These are phyloP conservation scores for Dendrolimus punctatus DNA, from an alignment of 1,140 invertebrate species.

Conservation along the genomic window DNA sequence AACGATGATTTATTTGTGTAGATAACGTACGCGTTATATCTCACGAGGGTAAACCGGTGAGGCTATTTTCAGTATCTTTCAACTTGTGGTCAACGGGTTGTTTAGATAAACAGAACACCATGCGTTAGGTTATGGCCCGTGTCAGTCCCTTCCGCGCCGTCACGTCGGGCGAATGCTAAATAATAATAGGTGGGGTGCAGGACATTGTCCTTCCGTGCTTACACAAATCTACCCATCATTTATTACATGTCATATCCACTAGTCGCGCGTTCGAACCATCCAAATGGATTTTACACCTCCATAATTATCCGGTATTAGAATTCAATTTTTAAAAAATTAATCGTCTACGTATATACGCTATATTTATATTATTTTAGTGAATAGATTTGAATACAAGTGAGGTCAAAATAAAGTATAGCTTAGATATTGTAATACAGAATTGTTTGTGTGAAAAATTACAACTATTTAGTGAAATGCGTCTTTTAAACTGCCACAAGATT, in stretches of 20 bases:
- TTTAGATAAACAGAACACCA: conserved; percentile 22
- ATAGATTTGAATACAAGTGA: no score
- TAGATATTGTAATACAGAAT: no score
- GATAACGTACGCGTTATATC: neutral
- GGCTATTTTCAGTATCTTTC: conserved; percentile 20
- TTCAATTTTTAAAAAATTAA: no score
- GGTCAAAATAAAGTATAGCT: no score
- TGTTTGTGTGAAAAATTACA: no score
- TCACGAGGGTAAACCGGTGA: neutral
- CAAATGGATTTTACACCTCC: no score
- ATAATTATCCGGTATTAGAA: no score
- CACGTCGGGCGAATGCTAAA: conserved; percentile 29
- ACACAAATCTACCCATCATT: conserved; percentile 1
- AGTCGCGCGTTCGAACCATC: no score
- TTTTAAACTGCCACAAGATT: no score
- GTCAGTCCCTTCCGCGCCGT: conserved; percentile 38
- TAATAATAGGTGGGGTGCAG: conserved; percentile 48
- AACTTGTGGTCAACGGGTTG: conserved; percentile 25
- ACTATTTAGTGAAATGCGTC: no score
- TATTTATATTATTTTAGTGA: no score
- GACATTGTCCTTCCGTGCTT: conserved; percentile 51
- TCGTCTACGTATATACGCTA: no score
- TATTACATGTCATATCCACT: neutral
- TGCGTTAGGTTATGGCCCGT: conserved; percentile 13
- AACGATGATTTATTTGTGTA: conserved; percentile 1